These are phyloP conservation scores for Lepus timidus DNA, from an alignment of 2,113 vertebrate species.

Conservation along the genomic window DNA sequence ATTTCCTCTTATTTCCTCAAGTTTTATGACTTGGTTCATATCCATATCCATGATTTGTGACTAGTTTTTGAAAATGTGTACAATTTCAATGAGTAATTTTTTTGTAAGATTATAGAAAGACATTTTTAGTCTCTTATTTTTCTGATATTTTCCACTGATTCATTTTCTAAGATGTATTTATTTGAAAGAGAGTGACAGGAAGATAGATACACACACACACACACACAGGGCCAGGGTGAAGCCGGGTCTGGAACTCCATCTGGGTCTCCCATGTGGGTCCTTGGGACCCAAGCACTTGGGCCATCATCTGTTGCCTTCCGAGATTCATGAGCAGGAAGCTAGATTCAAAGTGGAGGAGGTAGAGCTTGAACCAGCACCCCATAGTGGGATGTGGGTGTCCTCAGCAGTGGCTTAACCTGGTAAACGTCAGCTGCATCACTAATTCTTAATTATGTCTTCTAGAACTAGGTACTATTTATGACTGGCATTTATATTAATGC, in stretches of 20 bases:
- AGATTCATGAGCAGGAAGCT: no score
- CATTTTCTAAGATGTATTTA: neutral
- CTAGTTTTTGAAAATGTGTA: neutral
- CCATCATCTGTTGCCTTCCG: no score
- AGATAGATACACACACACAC: no score
- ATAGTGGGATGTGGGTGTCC: no score
- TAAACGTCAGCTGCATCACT: neutral
- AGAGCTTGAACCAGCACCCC: no score
- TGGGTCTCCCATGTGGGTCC: no score
- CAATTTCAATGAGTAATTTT: conserved; percentile 28
- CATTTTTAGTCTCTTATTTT: neutral
- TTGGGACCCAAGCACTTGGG: no score
- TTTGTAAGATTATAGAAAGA: neutral
- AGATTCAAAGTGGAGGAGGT: no score
- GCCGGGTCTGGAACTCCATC: no score
- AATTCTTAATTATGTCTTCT: conserved; percentile 13
- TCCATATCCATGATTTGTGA: neutral
- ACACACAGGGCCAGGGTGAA: no score
- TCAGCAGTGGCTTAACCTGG: no score
- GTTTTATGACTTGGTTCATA: neutral
- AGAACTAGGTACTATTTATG: neutral
- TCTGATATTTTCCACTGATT: neutral
- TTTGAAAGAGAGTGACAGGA: no score
- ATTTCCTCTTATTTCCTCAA: conserved; percentile 15
- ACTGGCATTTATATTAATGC: neutral